phyloP scores from a whole-genome alignment of 1,140 invertebrate species.

The Drosophila saltans region DNA sequence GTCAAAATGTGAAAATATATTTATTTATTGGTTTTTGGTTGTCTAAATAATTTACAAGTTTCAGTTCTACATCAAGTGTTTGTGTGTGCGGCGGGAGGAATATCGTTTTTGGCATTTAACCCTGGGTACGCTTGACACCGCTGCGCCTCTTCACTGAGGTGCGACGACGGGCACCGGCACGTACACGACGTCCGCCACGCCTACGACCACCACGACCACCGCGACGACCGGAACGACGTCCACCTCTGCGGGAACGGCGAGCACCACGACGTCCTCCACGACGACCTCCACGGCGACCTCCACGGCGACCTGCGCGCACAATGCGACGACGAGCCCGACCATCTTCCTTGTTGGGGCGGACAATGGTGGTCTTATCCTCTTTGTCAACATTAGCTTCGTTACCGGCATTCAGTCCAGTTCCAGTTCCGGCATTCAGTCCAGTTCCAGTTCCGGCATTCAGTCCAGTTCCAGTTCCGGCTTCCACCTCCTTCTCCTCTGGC shows the following conservation, averaged over 20 bases:
- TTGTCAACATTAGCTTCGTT: conserved; percentile 28
- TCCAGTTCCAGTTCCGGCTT: conserved; percentile 3
- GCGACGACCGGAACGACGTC: conserved; percentile 47
- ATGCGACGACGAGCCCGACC: conserved; percentile 63
- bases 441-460: neutral
- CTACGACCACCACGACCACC: conserved; percentile 36
- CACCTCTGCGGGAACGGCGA: conserved; percentile 15
- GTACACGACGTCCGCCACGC: conserved; percentile 43
- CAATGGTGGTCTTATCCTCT: conserved; percentile 33
- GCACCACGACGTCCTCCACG: conserved; percentile 33
- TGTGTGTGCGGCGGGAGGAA: neutral
- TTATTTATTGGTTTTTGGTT: conserved; percentile 13
- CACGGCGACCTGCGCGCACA: conserved; percentile 50
- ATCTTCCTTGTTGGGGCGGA: conserved; percentile 50
- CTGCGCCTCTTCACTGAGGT: conserved; percentile 42
- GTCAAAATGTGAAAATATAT: conserved; percentile 61
- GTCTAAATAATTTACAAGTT: conserved; percentile 17
- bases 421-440: conserved; percentile 11
- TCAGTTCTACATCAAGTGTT: conserved; percentile 20
- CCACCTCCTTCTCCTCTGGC: conserved; percentile 12
- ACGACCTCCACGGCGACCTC: conserved; percentile 30
- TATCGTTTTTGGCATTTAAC: conserved; percentile 26
- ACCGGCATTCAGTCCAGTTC: conserved; percentile 38
- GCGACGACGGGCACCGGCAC: conserved; percentile 44
- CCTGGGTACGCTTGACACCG: conserved; percentile 35